Evolutionary conservation across 2,888 invertebrate genomes (phyloP).

Genomic region (Cephus nigrinus): DNA sequence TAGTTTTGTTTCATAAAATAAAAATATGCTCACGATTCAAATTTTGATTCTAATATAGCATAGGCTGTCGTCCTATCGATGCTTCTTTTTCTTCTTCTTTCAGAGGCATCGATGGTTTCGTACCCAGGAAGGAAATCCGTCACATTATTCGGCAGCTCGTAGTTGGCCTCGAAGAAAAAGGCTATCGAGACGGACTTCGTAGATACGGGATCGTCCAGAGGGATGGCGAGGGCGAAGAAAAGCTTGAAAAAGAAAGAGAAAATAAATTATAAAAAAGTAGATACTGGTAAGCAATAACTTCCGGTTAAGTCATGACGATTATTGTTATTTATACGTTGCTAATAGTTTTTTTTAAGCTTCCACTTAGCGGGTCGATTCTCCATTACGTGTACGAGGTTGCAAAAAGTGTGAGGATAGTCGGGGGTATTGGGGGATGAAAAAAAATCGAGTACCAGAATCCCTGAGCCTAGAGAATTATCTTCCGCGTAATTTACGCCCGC

Average conservation of each 20-base stretch:
- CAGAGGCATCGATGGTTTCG: neutral
- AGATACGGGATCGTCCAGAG: conserved; percentile 71
- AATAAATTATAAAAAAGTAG: neutral
- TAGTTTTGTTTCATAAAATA: neutral
- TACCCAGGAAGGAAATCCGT: conserved; percentile 40
- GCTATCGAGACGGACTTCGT: conserved; percentile 78
- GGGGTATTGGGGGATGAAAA: neutral
- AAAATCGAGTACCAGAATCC: neutral
- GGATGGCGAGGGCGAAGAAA: conserved; percentile 77
- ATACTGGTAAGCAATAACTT: neutral
- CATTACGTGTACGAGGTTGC: neutral
- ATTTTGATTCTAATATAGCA: conserved; percentile 50
- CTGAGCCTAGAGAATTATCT: neutral
- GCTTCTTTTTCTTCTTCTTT: conserved; percentile 11
- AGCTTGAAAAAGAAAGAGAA: conserved; percentile 67
- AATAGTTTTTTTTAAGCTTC: neutral
- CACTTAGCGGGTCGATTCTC: neutral
- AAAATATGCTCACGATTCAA: conserved; percentile 46
- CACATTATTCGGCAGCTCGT: conserved; percentile 71
- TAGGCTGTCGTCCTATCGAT: conserved; percentile 48
- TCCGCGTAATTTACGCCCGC: neutral
- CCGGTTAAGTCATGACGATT: neutral
- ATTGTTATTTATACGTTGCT: neutral
- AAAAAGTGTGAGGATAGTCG: neutral
- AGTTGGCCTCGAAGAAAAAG: conserved; percentile 80